phyloP scores from a whole-genome alignment of 2,888 invertebrate genomes.

The Noctua janthe region DNA sequence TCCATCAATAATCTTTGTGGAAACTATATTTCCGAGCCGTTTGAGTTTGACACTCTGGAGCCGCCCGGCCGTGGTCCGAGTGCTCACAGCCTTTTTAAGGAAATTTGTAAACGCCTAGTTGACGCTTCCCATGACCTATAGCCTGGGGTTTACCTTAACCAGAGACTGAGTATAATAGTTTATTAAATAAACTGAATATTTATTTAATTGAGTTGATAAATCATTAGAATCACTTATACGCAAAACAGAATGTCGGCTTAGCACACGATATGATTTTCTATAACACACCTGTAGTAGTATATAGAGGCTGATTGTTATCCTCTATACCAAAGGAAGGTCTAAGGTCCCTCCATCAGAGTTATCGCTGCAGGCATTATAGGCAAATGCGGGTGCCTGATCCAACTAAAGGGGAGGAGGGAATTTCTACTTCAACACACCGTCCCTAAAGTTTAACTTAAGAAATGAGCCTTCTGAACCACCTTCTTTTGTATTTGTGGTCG shows the following conservation, averaged over 20 bases:
- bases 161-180: no score
- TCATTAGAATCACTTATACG: background rate
- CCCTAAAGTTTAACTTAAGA: background rate
- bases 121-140: background rate
- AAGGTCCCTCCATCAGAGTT: background rate
- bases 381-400: background rate
- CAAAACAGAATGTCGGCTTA: background rate
- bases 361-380: background rate
- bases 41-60: background rate
- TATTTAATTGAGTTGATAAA: no score
- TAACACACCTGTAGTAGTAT: background rate
- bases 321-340: no score
- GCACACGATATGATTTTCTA: background rate
- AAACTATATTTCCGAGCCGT: background rate
- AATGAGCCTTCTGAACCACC: conserved; percentile 22
- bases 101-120: background rate
- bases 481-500: background rate
- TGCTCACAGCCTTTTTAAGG: background rate
- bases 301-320: background rate
- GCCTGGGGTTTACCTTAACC: background rate
- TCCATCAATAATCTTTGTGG: background rate
- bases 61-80: background rate
- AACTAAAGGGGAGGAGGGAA: background rate
- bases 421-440: background rate
- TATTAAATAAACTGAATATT: no score